phyloP scores from a whole-genome alignment of 1,140 invertebrate species.

The Hycleus cichorii region DNA sequence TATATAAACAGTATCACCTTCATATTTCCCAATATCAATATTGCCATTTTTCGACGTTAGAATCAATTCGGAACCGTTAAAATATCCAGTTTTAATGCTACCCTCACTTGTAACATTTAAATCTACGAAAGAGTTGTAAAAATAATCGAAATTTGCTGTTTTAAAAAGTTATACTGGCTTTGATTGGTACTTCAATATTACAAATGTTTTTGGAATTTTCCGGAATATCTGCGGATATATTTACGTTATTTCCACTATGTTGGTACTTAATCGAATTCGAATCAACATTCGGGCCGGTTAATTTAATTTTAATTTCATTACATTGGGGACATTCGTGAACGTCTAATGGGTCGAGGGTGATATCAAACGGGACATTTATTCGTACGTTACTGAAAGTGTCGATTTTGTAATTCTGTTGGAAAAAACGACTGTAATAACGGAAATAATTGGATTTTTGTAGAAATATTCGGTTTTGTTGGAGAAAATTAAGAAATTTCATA shows the following conservation, averaged over 20 bases:
- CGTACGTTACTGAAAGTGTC: constrained; percentile 21
- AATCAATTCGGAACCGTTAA: constrained; percentile 23
- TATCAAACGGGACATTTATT: constrained; percentile 21
- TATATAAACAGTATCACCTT: constrained; percentile 24
- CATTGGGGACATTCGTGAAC: constrained; percentile 22
- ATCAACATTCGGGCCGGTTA: background rate
- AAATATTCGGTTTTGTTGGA: too few relatives aligned
- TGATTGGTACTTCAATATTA: constrained; percentile 26
- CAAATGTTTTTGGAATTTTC: background rate
- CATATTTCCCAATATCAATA: constrained; percentile 25
- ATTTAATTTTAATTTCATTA: constrained; percentile 14
- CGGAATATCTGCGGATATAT: background rate
- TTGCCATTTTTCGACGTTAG: constrained; percentile 19
- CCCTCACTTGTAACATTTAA: constrained; percentile 21
- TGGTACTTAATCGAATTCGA: background rate
- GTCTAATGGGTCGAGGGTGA: constrained; percentile 22
- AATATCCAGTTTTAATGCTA: constrained; percentile 22
- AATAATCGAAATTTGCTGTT: background rate
- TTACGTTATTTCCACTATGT: constrained; percentile 4
- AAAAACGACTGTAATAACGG: too few relatives aligned
- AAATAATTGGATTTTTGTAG: too few relatives aligned
- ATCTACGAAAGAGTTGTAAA: constrained; percentile 22
- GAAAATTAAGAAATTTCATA: too few relatives aligned
- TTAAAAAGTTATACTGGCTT: constrained; percentile 27
- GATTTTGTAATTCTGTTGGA: too few relatives aligned